Evolutionary conservation across 92 coral and sea anemone genomes (phyloP), one percentile per base, ranked within the genome.

Genomic region (Actinernus sp.): DNA sequence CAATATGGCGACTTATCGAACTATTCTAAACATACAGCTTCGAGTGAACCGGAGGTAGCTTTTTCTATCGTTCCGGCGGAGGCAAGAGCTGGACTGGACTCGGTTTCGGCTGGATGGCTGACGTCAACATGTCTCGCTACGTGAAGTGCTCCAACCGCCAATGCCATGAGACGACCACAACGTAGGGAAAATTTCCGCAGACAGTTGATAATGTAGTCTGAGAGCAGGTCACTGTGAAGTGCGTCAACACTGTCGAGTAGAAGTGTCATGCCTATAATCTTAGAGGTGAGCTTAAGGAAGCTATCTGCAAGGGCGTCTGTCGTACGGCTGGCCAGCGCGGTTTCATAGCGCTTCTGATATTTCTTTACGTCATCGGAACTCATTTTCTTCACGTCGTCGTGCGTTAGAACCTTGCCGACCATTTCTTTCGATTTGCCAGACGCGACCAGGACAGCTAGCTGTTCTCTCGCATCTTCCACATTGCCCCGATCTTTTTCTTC

Each of bases 381-480:
- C 33, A 66, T 4, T 21, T n/a, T 34, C 31, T 65, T 65, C 11
- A 66, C 62, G 16, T 66, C 63, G 46, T 51, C 63, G 12, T 66
- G 74, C 0, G 63, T 66, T 19, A 51, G 59, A 4, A 11, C 32
- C 21, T 37, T 11, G 26, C 65, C 65, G 3, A 61, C 31, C 51
- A 61, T 25, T 26, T 58, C 69, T 28, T 54, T 68, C 4, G 65
- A 14, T 39, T 68, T 68, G 3, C 65, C 65, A 5, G 65, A 32
- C 22, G 76, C 63, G 14, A 68, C 76, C 1, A 68, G 49, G 22
- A 68, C 54, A 5, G 64, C 47, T 8, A 68, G 20, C 52, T 38
- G 22, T 26, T 68, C 41, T 13, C 76, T 39, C 11, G 45, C n/a
- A n/a, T n/a, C n/a, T n/a, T n/a, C n/a, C n/a, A n/a, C n/a, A n/a